phyloP scores from a whole-genome alignment of 2,113 vertebrate genomes.

The Danio rerio region GRCz12tu NC_133196.1:29663501-29664000 shows the following conservation, averaged over 20 bases:
- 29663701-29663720: not conserved
- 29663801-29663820: not conserved
- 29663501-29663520: constrained; percentile 35
- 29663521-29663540: constrained; percentile 54
- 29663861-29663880: too few species aligned
- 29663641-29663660: constrained; percentile 27
- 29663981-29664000: too few species aligned
- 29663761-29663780: not conserved
- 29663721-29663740: not conserved
- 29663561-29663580: constrained; percentile 33
- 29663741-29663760: not conserved
- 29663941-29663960: too few species aligned
- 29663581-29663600: not conserved
- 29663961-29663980: too few species aligned
- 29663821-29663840: too few species aligned
- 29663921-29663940: too few species aligned
- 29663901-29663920: too few species aligned
- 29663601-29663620: constrained; percentile 19
- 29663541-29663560: constrained; percentile 30
- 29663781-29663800: not conserved
- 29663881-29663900: too few species aligned
- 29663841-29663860: too few species aligned
- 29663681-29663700: not conserved
- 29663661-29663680: constrained; percentile 31
- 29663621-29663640: constrained; percentile 19